Conservation (phyloP, 1,140 invertebrate species). For the Cotesia chilonis region DNA sequence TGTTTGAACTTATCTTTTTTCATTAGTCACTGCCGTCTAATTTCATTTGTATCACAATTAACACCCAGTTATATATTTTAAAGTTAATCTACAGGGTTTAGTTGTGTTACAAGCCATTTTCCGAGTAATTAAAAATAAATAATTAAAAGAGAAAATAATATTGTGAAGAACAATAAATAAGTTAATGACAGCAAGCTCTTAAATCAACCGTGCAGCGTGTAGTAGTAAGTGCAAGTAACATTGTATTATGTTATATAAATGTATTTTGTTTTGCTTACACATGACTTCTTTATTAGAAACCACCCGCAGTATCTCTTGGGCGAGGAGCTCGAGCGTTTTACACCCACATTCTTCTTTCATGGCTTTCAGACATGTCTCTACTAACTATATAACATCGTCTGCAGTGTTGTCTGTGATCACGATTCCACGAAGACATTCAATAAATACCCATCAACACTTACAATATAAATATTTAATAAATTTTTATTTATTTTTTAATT, state of each 20-base stretch:
- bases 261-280: no score
- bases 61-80: neutral
- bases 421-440: slow-evolving; percentile 30
- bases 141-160: neutral
- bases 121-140: neutral
- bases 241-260: no score
- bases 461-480: slow-evolving; percentile 15
- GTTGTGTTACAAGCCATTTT: neutral
- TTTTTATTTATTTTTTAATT: neutral
- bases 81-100: neutral
- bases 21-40: slow-evolving; percentile 11
- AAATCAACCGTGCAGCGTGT: neutral
- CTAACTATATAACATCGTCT: neutral
- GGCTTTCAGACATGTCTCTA: neutral
- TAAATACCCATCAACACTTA: slow-evolving; percentile 31
- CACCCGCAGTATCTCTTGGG: no score
- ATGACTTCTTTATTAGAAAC: no score
- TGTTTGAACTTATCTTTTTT: neutral
- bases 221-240: no score
- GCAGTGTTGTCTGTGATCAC: neutral
- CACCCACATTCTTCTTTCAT: neutral
- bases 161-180: neutral
- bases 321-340: no score
- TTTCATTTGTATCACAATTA: neutral
- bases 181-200: neutral